phyloP scores from a whole-genome alignment of 2,888 invertebrate genomes.

The Chydorus sphaericus region DNA sequence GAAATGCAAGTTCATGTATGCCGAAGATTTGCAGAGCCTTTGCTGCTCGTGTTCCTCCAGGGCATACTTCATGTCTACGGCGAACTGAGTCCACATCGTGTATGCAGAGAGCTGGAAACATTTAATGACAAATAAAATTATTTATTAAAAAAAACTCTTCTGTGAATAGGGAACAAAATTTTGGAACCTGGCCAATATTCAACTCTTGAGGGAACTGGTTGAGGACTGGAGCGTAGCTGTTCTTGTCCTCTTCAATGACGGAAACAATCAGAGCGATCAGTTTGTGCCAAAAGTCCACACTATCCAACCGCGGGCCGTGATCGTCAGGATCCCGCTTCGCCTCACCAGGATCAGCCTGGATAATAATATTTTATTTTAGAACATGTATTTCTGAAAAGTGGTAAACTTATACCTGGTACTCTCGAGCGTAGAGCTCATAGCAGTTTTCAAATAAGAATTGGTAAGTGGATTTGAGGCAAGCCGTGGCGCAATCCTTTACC shows the following conservation, averaged over 20 bases:
- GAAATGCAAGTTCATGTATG: slow-evolving; percentile 99
- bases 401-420: slow-evolving; percentile 51
- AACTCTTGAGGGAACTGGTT: slow-evolving; percentile 99
- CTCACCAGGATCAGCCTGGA: slow-evolving; percentile 72
- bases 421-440: slow-evolving; percentile 87
- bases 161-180: too few relatives aligned
- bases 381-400: background rate
- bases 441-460: slow-evolving; percentile 99
- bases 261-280: slow-evolving; percentile 91
- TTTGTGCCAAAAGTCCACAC: slow-evolving; percentile 96
- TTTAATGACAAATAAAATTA: background rate
- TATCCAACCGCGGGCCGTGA: slow-evolving; percentile 57
- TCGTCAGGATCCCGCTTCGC: slow-evolving; percentile 66
- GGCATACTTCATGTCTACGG: slow-evolving; percentile 93
- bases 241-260: slow-evolving; percentile 97
- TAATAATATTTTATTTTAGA: background rate
- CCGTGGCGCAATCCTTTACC: slow-evolving; percentile 98
- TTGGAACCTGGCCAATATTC: slow-evolving; percentile 77
- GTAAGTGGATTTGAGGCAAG: slow-evolving; percentile 95
- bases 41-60: slow-evolving; percentile 95
- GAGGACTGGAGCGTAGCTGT: slow-evolving; percentile 91
- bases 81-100: slow-evolving; percentile 95
- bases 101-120: slow-evolving; percentile 92
- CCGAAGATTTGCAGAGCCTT: slow-evolving; percentile 89
- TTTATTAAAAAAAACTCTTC: too few relatives aligned